Evolutionary conservation across 2,888 invertebrate genomes (phyloP).

Genomic region (Stratiomys singularior): DNA sequence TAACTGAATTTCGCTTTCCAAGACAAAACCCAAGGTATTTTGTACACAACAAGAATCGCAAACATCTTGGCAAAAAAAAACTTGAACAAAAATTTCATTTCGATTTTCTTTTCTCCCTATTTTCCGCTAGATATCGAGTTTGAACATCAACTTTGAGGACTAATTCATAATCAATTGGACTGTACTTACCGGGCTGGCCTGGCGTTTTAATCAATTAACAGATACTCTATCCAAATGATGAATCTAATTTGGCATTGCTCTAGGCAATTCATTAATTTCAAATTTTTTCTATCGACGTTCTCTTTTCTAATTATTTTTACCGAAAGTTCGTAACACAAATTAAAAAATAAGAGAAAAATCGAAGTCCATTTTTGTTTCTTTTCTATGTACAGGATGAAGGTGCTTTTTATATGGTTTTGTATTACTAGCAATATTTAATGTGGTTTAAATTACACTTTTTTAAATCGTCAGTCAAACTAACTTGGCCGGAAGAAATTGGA

Average conservation of each 20-base stretch:
- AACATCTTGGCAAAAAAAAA: conserved; percentile 12
- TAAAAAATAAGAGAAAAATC: conserved; percentile 58
- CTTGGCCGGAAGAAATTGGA: conserved; percentile 61
- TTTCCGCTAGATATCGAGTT: conserved; percentile 63
- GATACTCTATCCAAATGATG: conserved; percentile 20
- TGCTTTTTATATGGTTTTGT: conserved; percentile 18
- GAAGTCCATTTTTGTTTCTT: conserved; percentile 65
- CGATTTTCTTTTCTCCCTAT: conserved; percentile 50
- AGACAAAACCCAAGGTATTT: conserved; percentile 1
- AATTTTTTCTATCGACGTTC: background rate
- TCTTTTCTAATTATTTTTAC: background rate
- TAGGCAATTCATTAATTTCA: background rate
- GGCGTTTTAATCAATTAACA: background rate
- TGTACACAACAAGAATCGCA: conserved; percentile 7
- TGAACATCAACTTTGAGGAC: background rate
- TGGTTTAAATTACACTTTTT: conserved; percentile 56
- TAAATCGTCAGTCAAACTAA: conserved; percentile 64
- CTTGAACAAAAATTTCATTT: conserved; percentile 61
- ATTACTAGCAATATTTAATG: background rate
- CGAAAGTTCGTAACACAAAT: background rate
- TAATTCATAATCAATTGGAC: conserved; percentile 29
- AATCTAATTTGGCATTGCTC: background rate
- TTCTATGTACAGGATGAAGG: background rate
- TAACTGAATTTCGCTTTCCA: conserved; percentile 27
- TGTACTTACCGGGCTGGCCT: conserved; percentile 34